Base-by-base conservation (phyloP, 1,140 invertebrate genomes). In the Drosophila nannoptera region DNA sequence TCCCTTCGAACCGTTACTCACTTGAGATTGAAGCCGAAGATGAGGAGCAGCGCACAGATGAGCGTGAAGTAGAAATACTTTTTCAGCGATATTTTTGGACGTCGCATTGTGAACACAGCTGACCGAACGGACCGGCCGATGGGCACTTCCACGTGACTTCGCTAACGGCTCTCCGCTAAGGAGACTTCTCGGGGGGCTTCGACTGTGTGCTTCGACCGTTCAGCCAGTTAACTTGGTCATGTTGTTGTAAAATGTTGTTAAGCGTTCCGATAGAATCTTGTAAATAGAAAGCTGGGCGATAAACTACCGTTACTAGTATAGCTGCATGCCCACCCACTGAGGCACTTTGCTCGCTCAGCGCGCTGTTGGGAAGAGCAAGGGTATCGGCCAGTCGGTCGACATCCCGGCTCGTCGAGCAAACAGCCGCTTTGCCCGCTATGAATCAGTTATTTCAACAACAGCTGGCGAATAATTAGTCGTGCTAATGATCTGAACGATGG, bases 11-110 rank as follows among this genome's bases (percentile, higher is more conserved):
- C 1, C 4, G n/a, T 4, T 43, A 87, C 87, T 87, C 52, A 90
- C 89, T 82, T 89, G 58, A 90, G 69, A 87, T 86, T 90, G 68
- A 89, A 87, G 63, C 87, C 87, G 60, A 89, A 89, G 58, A 90
- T 86, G 38, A 90, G 69, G 29, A 90, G 62, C 12, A 89, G 61
- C 4, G 87, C 87, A 64, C 87, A 89, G 50, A 89, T 78, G 29
- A 89, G 71, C 33, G 84, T 88, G 46, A 90, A 81, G 54, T 87
- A 87, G 68, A 89, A 90, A 73, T 89, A 90, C 65, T 87, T 87
- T 62, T 89, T 90, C 36, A 90, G 59, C 12, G 89, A 90, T 63
- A 90, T 83, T 70, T 90, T 90, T 16, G 87, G 88, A 48, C 84
- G 80, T 71, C 88, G 72, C 88, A 89, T 88, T 68, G 38, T 82